Evolutionary conservation across 1,140 invertebrate genomes (phyloP).

Genomic region (Drosophila saltans): DNA sequence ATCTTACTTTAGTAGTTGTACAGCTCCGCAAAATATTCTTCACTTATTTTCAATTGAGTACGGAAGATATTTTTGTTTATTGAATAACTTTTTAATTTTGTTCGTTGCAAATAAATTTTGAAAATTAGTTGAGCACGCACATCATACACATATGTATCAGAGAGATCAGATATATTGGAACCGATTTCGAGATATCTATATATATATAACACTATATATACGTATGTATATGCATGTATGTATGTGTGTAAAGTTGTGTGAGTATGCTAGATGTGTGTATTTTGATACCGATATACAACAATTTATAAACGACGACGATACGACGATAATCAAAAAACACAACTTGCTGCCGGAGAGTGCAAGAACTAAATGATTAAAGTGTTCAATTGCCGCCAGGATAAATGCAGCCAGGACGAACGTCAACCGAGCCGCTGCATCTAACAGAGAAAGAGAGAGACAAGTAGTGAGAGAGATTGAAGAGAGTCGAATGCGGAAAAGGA

Average conservation of each 20-base stretch:
- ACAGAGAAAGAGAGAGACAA: constrained; percentile 53
- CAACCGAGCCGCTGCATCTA: constrained; percentile 34
- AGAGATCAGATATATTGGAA: constrained; percentile 35
- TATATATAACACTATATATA: constrained; percentile 41
- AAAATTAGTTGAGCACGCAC: constrained; percentile 61
- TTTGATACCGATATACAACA: constrained; percentile 77
- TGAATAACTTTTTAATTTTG: constrained; percentile 39
- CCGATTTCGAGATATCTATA: constrained; percentile 51
- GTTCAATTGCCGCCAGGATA: constrained; percentile 75
- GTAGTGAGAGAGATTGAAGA: constrained; percentile 26
- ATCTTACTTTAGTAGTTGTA: constrained; percentile 58
- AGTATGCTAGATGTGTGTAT: constrained; percentile 73
- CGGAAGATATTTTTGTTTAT: constrained; percentile 28
- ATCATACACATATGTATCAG: constrained; percentile 30
- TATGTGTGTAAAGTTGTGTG: constrained; percentile 48
- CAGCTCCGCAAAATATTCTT: constrained; percentile 53
- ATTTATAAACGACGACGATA: constrained; percentile 79
- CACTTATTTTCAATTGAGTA: constrained; percentile 30
- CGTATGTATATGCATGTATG: constrained; percentile 31
- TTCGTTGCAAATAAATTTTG: constrained; percentile 65
- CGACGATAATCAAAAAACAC: constrained; percentile 82
- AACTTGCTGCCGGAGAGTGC: constrained; percentile 83
- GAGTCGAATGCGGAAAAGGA: not conserved
- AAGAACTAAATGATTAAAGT: constrained; percentile 83
- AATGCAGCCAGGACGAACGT: constrained; percentile 72